phyloP scores from a whole-genome alignment of 2,113 vertebrate species.

The Sitta europaea region DNA sequence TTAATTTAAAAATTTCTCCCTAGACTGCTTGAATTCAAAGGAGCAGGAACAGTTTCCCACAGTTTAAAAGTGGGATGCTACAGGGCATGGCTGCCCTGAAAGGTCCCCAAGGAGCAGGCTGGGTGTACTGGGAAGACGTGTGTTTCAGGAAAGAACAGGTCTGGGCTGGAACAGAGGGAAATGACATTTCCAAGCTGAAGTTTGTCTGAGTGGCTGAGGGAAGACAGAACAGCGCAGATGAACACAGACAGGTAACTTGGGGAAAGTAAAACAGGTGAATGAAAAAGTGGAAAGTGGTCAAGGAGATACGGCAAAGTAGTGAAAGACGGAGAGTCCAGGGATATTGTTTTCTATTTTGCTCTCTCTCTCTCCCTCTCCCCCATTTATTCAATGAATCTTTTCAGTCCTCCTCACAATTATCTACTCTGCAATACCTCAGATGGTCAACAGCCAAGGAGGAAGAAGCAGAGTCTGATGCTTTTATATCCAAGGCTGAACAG shows the following conservation, averaged over 20 bases:
- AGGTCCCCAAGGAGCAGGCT: not conserved
- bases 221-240: not conserved
- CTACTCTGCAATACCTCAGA: not conserved
- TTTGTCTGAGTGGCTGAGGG: not conserved
- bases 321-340: not conserved
- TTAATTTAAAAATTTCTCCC: not conserved
- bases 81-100: not conserved
- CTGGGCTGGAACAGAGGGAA: not conserved
- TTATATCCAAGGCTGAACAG: not conserved
- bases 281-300: not conserved
- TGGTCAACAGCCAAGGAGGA: not conserved
- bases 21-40: not conserved
- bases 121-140: not conserved
- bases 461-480: not conserved
- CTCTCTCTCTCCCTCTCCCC: not conserved
- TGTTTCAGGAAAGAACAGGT: not conserved
- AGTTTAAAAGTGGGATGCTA: not conserved
- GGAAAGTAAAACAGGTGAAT: not conserved
- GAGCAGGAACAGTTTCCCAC: not conserved
- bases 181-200: not conserved
- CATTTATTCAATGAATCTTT: not conserved
- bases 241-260: rapidly evolving
- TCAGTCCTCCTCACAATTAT: not conserved
- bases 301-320: not conserved
- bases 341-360: not conserved